Percentiles rank a stretch among this genome's conserved stretches.
Evolutionary conservation across 2,888 invertebrate species (phyloP).

Genomic region (Sinopyrophorus schimmeli): DNA sequence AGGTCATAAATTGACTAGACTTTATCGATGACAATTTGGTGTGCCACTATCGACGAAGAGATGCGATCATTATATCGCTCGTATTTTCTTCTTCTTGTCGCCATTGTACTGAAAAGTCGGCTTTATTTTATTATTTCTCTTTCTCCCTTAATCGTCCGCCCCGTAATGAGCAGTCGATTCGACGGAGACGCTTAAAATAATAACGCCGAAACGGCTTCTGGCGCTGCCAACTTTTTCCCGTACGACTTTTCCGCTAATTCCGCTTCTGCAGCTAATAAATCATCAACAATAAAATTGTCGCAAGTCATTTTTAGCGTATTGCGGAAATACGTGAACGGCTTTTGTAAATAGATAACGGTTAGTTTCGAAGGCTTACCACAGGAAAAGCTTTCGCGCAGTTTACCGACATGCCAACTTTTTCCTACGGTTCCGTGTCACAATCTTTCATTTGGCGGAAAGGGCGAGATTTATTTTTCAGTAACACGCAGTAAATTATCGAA

Average conservation of each 20-base stretch:
- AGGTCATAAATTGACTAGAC: conserved; percentile 23
- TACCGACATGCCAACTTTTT: conserved; percentile 14
- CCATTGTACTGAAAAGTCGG: no score
- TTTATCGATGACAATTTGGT: conserved; percentile 26
- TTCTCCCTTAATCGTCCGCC: no score
- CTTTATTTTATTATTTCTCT: no score
- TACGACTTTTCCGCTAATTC: no score
- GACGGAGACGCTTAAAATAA: no score
- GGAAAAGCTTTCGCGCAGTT: conserved; percentile 7
- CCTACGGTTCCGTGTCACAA: conserved; percentile 2
- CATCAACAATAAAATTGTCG: conserved; percentile 30
- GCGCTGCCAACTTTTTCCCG: no score
- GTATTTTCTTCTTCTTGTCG: no score
- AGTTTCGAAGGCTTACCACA: conserved; percentile 18
- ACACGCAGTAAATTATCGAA: conserved; percentile 13
- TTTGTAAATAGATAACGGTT: conserved; percentile 18
- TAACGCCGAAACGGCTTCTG: no score
- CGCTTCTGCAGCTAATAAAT: conserved; percentile 17
- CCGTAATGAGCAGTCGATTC: no score
- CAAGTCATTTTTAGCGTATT: conserved; percentile 33
- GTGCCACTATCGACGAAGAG: conserved; percentile 9
- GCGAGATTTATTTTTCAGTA: conserved; percentile 14
- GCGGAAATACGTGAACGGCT: conserved; percentile 29
- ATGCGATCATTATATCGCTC: conserved; percentile 7
- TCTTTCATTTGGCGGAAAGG: conserved; percentile 12